Percentiles rank a stretch among this genome's conserved stretches.
These are phyloP conservation scores for Tychaedon coryphoeus DNA, from an alignment of 2,113 vertebrate genomes.

Conservation along the genomic window DNA sequence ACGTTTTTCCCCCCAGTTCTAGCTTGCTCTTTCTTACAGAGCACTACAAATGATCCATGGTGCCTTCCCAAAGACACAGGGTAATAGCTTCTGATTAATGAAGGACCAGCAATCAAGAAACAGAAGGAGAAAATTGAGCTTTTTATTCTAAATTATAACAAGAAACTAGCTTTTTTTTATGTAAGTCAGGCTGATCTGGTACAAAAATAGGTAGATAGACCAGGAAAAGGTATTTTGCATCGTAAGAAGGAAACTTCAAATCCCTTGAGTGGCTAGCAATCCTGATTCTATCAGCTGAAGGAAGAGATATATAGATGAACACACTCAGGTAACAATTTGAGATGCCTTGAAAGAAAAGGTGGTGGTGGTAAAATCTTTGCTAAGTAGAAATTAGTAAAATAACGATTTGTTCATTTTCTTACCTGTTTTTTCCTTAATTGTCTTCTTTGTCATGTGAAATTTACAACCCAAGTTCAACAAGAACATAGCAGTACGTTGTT, in stretches of 20 bases:
- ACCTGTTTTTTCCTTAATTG: constrained; percentile 59
- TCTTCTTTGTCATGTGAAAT: constrained; percentile 67
- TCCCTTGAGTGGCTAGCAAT: not conserved
- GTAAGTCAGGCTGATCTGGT: not conserved
- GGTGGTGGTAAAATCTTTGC: not conserved
- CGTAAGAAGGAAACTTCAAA: not conserved
- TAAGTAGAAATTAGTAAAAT: constrained; percentile 35
- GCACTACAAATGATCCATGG: not conserved
- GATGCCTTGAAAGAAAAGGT: not conserved
- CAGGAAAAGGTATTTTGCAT: not conserved
- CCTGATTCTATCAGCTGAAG: not conserved
- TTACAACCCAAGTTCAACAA: constrained; percentile 56
- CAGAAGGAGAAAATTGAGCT: not conserved
- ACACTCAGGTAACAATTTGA: not conserved
- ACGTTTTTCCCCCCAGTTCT: accelerated
- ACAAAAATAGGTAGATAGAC: not conserved
- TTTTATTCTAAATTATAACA: not conserved
- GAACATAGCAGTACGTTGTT: not conserved
- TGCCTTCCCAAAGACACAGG: not conserved
- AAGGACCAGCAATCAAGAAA: not conserved
- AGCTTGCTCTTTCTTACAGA: not conserved
- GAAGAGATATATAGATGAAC: not conserved
- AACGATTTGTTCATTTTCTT: not conserved
- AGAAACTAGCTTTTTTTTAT: not conserved
- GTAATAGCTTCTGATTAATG: not conserved